A percentile compares a stretch with the other conserved stretches of the same genome.
Conservation (phyloP, 1,140 invertebrate species). For the Frieseomelitta varia region DNA sequence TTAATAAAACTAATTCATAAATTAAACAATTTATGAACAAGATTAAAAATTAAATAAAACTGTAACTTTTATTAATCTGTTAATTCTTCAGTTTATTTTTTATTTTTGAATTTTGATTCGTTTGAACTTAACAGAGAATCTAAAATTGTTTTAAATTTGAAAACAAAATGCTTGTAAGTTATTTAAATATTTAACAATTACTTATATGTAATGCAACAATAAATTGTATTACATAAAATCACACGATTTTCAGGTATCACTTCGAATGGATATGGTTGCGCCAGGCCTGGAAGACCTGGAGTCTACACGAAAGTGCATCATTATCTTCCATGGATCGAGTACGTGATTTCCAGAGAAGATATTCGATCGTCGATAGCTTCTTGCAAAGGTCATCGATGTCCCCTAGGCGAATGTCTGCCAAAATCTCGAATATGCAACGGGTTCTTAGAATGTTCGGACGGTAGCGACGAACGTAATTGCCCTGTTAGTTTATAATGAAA, state of each 20-base stretch:
- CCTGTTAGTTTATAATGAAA: conserved; percentile 44
- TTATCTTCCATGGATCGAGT: conserved; percentile 90
- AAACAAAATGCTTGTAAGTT: too few relatives aligned
- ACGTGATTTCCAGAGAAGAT: conserved; percentile 80
- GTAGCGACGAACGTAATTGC: conserved; percentile 86
- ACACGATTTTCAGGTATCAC: conserved; percentile 86
- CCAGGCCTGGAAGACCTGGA: conserved; percentile 90
- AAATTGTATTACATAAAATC: too few relatives aligned
- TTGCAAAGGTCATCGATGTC: conserved; percentile 88
- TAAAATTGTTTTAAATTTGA: too few relatives aligned
- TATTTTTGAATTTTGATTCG: too few relatives aligned
- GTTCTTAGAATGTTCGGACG: conserved; percentile 89
- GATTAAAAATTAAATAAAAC: too few relatives aligned
- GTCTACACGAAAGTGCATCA: conserved; percentile 94
- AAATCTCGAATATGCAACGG: conserved; percentile 88
- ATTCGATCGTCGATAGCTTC: conserved; percentile 68
- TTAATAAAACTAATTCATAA: too few relatives aligned
- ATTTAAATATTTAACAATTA: too few relatives aligned
- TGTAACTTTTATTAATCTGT: too few relatives aligned
- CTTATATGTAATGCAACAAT: too few relatives aligned
- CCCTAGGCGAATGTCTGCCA: conserved; percentile 88
- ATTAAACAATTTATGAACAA: too few relatives aligned
- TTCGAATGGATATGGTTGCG: conserved; percentile 94
- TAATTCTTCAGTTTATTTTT: too few relatives aligned
- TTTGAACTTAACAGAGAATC: too few relatives aligned